Percentiles rank a stretch among this genome's conserved stretches.
Evolutionary conservation across 2,888 invertebrate species (phyloP).

Genomic region (Notodonta ziczac): DNA sequence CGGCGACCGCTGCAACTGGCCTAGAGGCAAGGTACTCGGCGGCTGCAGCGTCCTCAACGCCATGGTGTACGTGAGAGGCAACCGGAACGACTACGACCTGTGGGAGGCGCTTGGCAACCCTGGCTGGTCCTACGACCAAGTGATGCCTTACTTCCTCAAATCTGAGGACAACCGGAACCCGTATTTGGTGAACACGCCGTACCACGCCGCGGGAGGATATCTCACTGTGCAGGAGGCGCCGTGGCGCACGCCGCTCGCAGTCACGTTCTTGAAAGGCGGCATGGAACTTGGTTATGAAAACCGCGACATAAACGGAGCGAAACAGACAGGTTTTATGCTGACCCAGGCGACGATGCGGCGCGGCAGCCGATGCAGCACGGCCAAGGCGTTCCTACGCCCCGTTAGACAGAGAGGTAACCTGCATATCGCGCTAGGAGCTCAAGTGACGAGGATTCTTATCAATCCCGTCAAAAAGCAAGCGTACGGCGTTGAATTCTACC

Average conservation of each 20-base stretch:
- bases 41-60: slow-evolving; percentile 95
- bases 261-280: slow-evolving; percentile 93
- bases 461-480: slow-evolving; percentile 88
- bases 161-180: slow-evolving; percentile 95
- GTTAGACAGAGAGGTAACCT: slow-evolving; percentile 90
- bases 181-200: slow-evolving; percentile 89
- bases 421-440: slow-evolving; percentile 91
- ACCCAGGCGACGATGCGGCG: slow-evolving; percentile 93
- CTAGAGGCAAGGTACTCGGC: slow-evolving; percentile 95
- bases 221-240: slow-evolving; percentile 93
- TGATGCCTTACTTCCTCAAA: slow-evolving; percentile 93
- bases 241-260: slow-evolving; percentile 91
- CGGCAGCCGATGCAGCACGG: slow-evolving; percentile 93
- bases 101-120: slow-evolving; percentile 93
- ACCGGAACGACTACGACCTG: slow-evolving; percentile 92
- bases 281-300: slow-evolving; percentile 92
- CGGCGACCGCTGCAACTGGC: slow-evolving; percentile 95
- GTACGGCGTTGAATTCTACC: slow-evolving; percentile 89
- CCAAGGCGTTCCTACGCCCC: slow-evolving; percentile 94
- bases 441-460: slow-evolving; percentile 89
- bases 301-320: slow-evolving; percentile 92
- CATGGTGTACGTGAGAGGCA: slow-evolving; percentile 96
- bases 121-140: slow-evolving; percentile 94
- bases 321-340: slow-evolving; percentile 94
- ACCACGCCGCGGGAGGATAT: slow-evolving; percentile 91